phyloP scores from a whole-genome alignment of 2,888 invertebrate species.

The Halictus quadricinctus region DNA sequence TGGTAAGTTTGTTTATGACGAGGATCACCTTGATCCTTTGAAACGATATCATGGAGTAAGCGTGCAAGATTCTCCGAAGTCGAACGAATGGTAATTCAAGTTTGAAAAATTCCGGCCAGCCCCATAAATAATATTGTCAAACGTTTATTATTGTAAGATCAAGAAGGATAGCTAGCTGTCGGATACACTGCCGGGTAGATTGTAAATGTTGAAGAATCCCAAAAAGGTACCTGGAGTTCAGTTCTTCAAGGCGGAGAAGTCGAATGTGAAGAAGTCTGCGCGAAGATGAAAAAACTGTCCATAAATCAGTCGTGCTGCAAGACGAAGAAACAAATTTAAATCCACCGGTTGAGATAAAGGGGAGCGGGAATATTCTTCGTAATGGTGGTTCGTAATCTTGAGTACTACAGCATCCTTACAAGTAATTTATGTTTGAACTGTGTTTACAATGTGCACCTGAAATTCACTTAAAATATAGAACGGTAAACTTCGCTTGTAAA shows the following conservation, averaged over 20 bases:
- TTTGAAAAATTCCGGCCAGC: neutral
- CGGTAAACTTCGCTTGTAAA: neutral
- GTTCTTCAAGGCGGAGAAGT: neutral
- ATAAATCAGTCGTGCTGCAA: neutral
- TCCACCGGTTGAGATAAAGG: slow-evolving; percentile 5
- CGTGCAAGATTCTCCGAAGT: neutral
- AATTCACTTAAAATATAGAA: neutral
- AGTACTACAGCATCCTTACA: neutral
- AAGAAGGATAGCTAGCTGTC: too few species aligned
- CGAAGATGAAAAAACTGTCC: neutral
- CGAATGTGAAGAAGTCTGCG: neutral
- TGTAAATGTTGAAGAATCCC: neutral
- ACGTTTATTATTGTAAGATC: neutral
- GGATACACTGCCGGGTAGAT: neutral
- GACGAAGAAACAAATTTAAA: slow-evolving; percentile 37
- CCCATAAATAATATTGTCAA: slow-evolving; percentile 7
- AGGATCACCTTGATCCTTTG: neutral
- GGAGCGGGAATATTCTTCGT: slow-evolving; percentile 9
- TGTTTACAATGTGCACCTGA: neutral
- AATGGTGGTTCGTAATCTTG: neutral
- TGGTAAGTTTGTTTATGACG: neutral
- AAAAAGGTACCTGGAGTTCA: neutral
- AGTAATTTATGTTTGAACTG: neutral
- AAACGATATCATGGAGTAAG: neutral
- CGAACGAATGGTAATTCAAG: neutral